phyloP scores from a whole-genome alignment of 2,888 invertebrate species.

The Brachycybe producta region DNA sequence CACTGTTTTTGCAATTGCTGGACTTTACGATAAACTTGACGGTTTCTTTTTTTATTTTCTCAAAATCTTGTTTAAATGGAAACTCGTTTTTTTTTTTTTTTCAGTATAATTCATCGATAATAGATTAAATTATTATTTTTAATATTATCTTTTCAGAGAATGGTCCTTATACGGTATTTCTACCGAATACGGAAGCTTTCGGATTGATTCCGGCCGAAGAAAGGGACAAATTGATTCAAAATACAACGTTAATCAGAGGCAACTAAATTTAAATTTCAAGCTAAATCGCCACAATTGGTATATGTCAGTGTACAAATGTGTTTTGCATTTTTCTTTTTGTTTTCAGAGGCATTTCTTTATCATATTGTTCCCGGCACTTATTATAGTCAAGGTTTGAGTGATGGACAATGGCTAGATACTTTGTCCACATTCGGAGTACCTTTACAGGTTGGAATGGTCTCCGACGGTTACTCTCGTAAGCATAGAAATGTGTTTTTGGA shows the following conservation, averaged over 20 bases:
- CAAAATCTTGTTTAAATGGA: background rate
- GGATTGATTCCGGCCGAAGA: conserved; percentile 16
- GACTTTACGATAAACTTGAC: conserved; percentile 13
- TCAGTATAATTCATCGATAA: too few relatives aligned
- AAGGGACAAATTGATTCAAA: conserved; percentile 9
- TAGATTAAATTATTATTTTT: background rate
- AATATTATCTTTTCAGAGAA: background rate
- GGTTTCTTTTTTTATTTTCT: conserved; percentile 5
- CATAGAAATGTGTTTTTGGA: too few relatives aligned
- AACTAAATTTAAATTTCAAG: background rate
- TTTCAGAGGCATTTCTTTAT: conserved; percentile 11
- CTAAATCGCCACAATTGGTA: too few relatives aligned
- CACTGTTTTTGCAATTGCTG: conserved; percentile 18
- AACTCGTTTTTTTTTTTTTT: too few relatives aligned
- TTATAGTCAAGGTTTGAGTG: conserved; percentile 30
- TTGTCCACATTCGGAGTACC: conserved; percentile 27
- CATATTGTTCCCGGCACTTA: conserved; percentile 31
- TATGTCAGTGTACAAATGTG: too few relatives aligned
- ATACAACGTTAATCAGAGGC: conserved; percentile 8
- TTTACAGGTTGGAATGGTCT: conserved; percentile 27
- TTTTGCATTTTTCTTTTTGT: too few relatives aligned
- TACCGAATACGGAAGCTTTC: conserved; percentile 23
- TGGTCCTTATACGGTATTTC: conserved; percentile 22
- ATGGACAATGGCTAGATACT: conserved; percentile 29
- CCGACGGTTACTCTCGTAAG: conserved; percentile 28